Conservation (phyloP, 2,797 vertebrate genomes). For the Coranthus polyacanthus region DNA sequence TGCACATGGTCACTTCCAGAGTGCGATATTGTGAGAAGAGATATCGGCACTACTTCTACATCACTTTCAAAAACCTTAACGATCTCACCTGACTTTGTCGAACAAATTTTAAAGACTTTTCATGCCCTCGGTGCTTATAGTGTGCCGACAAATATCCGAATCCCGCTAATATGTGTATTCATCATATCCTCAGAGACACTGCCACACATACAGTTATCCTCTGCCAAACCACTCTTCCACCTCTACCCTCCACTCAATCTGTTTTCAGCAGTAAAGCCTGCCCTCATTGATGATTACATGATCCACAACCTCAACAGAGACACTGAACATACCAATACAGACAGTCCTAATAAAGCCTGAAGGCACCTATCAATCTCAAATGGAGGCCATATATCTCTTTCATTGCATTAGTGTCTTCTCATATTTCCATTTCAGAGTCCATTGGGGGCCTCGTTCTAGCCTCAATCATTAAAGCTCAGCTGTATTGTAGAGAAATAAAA, state of each 20-base stretch:
- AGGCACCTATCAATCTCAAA: constrained; percentile 46
- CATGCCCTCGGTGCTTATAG: background rate
- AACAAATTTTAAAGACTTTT: constrained; percentile 8
- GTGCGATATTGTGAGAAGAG: background rate
- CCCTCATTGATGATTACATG: constrained; percentile 1
- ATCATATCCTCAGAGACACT: constrained; percentile 6
- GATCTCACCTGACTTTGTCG: background rate
- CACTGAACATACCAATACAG: constrained; percentile 8
- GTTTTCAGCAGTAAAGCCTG: constrained; percentile 12
- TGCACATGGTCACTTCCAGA: background rate
- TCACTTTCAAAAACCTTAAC: background rate
- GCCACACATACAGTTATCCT: background rate
- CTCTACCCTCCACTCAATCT: background rate
- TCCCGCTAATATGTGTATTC: constrained; percentile 1
- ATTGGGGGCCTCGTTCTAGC: constrained; percentile 8
- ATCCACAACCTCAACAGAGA: constrained; percentile 19
- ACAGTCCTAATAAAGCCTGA: constrained; percentile 16
- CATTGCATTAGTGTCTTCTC: constrained; percentile 25
- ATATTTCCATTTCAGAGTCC: constrained; percentile 43
- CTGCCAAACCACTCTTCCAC: background rate
- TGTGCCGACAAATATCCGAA: background rate
- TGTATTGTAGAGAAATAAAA: constrained; percentile 36
- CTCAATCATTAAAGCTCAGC: constrained; percentile 46
- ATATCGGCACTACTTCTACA: background rate
- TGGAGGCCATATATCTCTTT: constrained; percentile 31